Evolutionary conservation across 2,113 vertebrate genomes (phyloP), one percentile per base, ranked within the genome.

Genomic region (Macquaria ambigua): DNA sequence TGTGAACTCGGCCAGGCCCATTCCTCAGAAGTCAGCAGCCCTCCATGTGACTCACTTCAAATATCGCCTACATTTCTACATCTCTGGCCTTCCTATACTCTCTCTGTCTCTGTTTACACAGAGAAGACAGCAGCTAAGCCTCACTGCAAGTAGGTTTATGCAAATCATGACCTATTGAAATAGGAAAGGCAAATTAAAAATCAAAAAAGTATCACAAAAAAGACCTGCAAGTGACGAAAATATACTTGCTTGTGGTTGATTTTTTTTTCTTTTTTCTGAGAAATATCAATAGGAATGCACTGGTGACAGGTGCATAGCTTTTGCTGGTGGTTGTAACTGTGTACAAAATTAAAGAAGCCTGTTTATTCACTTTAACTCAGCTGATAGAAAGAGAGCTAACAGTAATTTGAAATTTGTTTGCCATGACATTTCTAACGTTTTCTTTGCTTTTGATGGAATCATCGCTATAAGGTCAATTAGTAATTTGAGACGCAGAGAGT

Each of bases 21-120:
- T 89, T 91, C 88, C 88, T 90, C 86, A 81, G 89, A 89, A 92
- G 89, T 91, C 89, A 89, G 89, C 89, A 79, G 82, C 77, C 68
- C 56, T 85, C 86, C 78, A 70, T 89, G 92, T 94, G 90, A 94
- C 89, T 77, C 82, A 87, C 83, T 55, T 90, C 91, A 90, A 90
- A 93, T 84, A 90, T 79, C 74, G 75, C 79, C 83, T 87, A 58
- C 87, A 89, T 90, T 86, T 89, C 69, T 70, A 21, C 77, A 87
- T 77, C 81, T 80, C 74, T 14, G 66, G 55, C 69, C 82, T 66
- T 77, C 76, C 59, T 61, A 41, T 73, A 41, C 46, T 56, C 25
- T 25, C 43, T 43, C 62, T 48, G 52, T 21, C 72, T 68, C 72
- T 84, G 81, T 20, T 77, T 31, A 3, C 59, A 64, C 21, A 23